A percentile compares a stretch with the other conserved stretches of the same genome.
Evolutionary conservation across 2,888 invertebrate genomes (phyloP).

Genomic region (Lithophane ornitopus): DNA sequence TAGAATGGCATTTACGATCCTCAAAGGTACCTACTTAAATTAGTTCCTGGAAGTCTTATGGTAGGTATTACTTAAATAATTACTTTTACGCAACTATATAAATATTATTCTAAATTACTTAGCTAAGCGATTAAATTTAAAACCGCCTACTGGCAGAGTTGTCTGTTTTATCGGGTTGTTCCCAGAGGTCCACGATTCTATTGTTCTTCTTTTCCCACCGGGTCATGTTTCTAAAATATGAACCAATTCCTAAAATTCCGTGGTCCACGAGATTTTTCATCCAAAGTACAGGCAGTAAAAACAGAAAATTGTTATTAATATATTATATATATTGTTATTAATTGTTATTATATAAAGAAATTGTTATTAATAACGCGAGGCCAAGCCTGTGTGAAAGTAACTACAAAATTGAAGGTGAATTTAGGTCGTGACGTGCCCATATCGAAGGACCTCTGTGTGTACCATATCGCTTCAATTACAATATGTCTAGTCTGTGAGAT

Average conservation of each 20-base stretch:
- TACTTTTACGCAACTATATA: conserved; percentile 28
- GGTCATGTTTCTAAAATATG: no score
- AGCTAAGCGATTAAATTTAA: conserved; percentile 39
- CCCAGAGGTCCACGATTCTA: no score
- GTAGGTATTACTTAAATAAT: conserved; percentile 38
- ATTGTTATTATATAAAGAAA: no score
- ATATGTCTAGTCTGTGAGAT: conserved; percentile 74
- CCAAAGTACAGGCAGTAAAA: no score
- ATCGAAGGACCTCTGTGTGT: conserved; percentile 61
- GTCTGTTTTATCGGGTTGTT: not conserved
- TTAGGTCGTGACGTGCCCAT: conserved; percentile 51
- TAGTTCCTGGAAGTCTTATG: conserved; percentile 40
- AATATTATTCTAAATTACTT: conserved; percentile 43
- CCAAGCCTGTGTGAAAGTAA: no score
- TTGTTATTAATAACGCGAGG: no score
- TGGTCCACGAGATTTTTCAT: no score
- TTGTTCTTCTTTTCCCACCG: no score
- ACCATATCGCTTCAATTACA: conserved; percentile 57
- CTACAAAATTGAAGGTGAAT: no score
- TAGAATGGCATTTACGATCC: conserved; percentile 24
- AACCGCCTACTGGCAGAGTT: not conserved
- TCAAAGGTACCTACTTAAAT: conserved; percentile 40
- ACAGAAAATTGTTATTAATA: no score
- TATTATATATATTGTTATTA: no score
- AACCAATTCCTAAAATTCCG: no score